A percentile compares a stretch with the other conserved stretches of the same genome.
Evolutionary conservation across 2,113 vertebrate genomes (phyloP).

Genomic region (Hydrochoerus hydrochaeris): DNA sequence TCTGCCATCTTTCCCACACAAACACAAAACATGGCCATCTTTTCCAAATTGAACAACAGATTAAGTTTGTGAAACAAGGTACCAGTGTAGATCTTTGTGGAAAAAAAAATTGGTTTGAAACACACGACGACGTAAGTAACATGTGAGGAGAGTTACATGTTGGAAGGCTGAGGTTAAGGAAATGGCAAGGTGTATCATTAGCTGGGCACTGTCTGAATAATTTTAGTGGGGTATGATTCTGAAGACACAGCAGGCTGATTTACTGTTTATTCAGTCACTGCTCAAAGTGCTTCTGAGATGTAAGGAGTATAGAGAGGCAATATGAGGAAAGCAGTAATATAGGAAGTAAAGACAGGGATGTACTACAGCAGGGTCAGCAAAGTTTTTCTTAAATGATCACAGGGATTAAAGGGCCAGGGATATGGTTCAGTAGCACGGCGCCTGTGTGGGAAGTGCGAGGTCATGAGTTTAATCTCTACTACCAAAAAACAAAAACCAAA

Average conservation of each 20-base stretch:
- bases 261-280: background rate
- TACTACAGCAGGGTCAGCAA: background rate
- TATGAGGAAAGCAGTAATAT: background rate
- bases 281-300: background rate
- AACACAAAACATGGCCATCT: background rate
- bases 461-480: too few species aligned
- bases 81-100: background rate
- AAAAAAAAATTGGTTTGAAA: background rate
- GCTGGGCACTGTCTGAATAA: background rate
- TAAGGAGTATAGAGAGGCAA: background rate
- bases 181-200: background rate
- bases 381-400: background rate
- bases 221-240: background rate
- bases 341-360: background rate
- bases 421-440: too few species aligned
- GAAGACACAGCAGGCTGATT: background rate
- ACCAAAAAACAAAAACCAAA: too few species aligned
- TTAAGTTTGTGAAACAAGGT: background rate
- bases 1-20: background rate
- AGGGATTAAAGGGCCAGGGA: background rate
- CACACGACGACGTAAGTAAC: background rate
- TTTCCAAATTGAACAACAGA: background rate
- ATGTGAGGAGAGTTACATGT: background rate
- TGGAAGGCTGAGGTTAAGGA: background rate
- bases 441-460: too few species aligned